A percentile compares a stretch with the other conserved stretches of the same genome.
Evolutionary conservation across 2,888 invertebrate species (phyloP).

Genomic region (Temnothorax rugatulus): DNA sequence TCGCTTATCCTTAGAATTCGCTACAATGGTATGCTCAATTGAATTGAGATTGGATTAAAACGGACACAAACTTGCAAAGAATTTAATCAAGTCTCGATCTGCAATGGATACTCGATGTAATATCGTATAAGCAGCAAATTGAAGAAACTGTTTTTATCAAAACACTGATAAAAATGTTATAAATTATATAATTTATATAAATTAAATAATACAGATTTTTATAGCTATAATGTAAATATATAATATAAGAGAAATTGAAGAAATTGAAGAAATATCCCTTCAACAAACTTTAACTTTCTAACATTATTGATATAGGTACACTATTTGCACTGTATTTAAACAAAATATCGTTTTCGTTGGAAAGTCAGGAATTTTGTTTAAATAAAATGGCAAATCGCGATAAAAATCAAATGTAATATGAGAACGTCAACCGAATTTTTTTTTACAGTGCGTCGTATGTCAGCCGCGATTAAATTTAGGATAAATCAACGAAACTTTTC

Average conservation of each 20-base stretch:
- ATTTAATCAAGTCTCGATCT: conserved; percentile 50
- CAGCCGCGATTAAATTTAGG: conserved; percentile 48
- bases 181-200: not conserved
- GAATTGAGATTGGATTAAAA: conserved; percentile 44
- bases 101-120: conserved; percentile 30
- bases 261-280: not conserved
- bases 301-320: not conserved
- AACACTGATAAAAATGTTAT: conserved; percentile 11
- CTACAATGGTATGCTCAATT: conserved; percentile 51
- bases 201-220: not conserved
- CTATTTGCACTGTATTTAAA: not conserved
- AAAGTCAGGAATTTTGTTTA: not conserved
- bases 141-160: not conserved
- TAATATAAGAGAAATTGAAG: not conserved
- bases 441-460: conserved; percentile 11
- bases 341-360: not conserved
- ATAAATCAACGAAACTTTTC: conserved; percentile 56
- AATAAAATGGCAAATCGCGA: not conserved
- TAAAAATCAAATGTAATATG: not conserved
- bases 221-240: not conserved
- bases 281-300: not conserved
- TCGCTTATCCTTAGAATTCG: conserved; percentile 12
- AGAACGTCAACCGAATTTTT: not conserved
- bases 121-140: conserved; percentile 13
- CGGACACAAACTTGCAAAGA: conserved; percentile 47